Evolutionary conservation across 2,888 invertebrate genomes (phyloP), one percentile per base, ranked within the genome.

Genomic region (Physocephala rufipes): DNA sequence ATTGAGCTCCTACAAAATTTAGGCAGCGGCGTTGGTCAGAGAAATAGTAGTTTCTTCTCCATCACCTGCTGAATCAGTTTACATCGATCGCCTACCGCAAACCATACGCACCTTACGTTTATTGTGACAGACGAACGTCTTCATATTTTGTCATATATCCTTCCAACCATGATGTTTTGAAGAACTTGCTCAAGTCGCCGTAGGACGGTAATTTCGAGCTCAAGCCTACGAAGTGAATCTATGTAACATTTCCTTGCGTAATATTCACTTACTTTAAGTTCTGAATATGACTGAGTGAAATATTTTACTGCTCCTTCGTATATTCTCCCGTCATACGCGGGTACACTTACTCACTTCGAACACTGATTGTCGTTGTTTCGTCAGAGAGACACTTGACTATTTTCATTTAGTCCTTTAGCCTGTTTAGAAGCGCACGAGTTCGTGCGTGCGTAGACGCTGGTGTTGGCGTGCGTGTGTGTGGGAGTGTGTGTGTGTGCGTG

Each of bases 361-460:
- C n/a, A 4, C 15, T 43, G 53, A 5, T 53, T 16, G 55, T 45
- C 47, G 26, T 59, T 45, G 58, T 15, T 24, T 16, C 45, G 45
- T 47, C 36, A 47, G 61, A 49, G 62, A 19, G 61, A 68, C 68
- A 68, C 68, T 68, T 51, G 68, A 62, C 61, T 36, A 9, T 9
- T 62, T 68, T 51, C 51, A 36, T 28, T 51, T 62, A 62, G 51
- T 75, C 73, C 61, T 49, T 70, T 58, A 70, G 24, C 28, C 59
- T 43, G 69, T 45, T 47, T 61, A 47, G 58, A 66, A 63, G 64
- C 66, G 62, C 15, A 51, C 61, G 24, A 63, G 47, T 43, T 21
- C 65, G 59, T 55, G 64, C 64, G 63, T n/a, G 58, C 19, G 61
- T 64, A 58, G 70, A 61, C 58, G 66, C 71, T 43, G 67, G 74